Evolutionary conservation across 2,888 invertebrate species (phyloP).

Genomic region (Steinernema hermaphroditum): DNA sequence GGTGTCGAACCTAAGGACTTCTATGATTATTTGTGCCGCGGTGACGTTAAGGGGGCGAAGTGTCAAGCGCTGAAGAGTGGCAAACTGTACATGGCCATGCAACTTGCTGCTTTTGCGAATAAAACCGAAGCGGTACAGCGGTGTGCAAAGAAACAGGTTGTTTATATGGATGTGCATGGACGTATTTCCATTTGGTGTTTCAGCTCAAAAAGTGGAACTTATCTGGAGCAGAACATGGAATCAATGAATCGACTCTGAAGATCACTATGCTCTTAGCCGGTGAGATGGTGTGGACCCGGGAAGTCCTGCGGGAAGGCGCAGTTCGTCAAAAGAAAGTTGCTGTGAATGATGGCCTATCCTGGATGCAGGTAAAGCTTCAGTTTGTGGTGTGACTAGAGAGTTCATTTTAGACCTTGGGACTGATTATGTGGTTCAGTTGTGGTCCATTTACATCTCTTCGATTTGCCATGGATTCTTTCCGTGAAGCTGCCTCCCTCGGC

Average conservation of each 20-base stretch:
- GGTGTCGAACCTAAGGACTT: background rate
- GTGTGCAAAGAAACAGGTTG: background rate
- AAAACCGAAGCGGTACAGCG: conserved; percentile 1
- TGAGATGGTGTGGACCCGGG: background rate
- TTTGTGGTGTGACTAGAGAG: background rate
- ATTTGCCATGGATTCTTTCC: conserved; percentile 12
- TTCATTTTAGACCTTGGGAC: background rate
- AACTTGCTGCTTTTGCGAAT: conserved; percentile 5
- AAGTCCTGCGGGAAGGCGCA: background rate
- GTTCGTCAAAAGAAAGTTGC: background rate
- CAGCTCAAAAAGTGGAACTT: background rate
- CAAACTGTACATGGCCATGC: conserved; percentile 3
- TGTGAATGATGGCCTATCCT: background rate
- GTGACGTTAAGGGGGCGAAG: background rate
- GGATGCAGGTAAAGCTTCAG: background rate
- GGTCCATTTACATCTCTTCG: background rate
- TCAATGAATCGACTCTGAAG: background rate
- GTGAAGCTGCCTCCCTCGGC: background rate
- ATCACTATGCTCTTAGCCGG: conserved; percentile 4
- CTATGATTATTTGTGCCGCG: conserved; percentile 3
- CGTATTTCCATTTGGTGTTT: background rate
- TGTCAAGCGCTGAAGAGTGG: background rate
- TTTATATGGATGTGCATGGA: background rate
- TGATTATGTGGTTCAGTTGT: background rate
- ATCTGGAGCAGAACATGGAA: background rate